Conservation (phyloP, 2,113 vertebrate genomes). For the Camelus bactrianus region DNA sequence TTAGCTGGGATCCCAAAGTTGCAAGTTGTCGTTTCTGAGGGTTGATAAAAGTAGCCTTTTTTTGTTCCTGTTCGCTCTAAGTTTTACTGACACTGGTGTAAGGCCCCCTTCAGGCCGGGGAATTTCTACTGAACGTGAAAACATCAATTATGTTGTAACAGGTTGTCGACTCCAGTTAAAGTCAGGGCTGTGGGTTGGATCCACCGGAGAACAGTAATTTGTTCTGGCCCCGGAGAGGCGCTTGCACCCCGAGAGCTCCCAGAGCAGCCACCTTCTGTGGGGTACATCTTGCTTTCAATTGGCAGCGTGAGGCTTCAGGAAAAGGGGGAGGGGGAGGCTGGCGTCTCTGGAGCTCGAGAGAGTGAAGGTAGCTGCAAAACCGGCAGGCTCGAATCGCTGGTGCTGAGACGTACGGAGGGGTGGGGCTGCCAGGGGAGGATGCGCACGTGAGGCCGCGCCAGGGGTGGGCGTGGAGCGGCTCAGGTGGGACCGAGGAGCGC, state of each 20-base stretch:
- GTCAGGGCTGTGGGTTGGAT: not conserved
- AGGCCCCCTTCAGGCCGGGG: not conserved
- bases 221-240: not conserved
- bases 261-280: not conserved
- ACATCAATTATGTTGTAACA: not conserved
- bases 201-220: not conserved
- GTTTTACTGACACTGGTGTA: not conserved
- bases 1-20: not conserved
- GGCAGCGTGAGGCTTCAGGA: not conserved
- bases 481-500: not conserved
- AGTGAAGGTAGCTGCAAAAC: constrained; percentile 24
- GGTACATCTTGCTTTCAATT: constrained; percentile 46
- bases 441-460: not conserved
- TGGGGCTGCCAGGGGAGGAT: constrained; percentile 39
- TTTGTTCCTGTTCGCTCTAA: not conserved
- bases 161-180: not conserved
- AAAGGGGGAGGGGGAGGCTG: not conserved
- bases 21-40: not conserved
- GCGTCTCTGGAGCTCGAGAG: not conserved
- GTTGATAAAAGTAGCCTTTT: not conserved
- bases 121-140: constrained; percentile 20
- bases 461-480: not conserved
- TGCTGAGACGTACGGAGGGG: not conserved
- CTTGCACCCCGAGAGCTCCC: not conserved
- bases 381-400: constrained; percentile 5